Evolutionary conservation across 2,797 vertebrate genomes (phyloP).

Genomic region (Cichlasoma orientale): DNA sequence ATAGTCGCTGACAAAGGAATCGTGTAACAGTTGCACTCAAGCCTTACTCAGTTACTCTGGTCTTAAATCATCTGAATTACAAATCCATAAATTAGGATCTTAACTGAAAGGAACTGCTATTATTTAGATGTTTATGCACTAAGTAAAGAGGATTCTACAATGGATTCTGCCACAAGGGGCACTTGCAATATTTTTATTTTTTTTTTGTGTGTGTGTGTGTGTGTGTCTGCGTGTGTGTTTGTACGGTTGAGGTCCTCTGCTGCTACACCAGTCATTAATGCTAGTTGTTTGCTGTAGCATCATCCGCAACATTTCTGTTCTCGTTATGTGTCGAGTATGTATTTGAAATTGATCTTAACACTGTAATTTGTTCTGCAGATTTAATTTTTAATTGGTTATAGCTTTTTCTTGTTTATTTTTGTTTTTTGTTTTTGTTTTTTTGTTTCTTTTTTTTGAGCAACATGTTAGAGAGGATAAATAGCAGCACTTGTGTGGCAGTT

Average conservation of each 20-base stretch:
- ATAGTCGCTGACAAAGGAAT: conserved; percentile 28
- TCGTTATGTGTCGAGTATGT: conserved; percentile 53
- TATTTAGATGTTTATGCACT: conserved; percentile 37
- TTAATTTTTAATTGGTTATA: conserved; percentile 58
- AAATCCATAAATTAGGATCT: conserved; percentile 32
- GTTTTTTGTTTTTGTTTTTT: conserved; percentile 57
- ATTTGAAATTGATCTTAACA: conserved; percentile 75
- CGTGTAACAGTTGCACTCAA: conserved; percentile 39
- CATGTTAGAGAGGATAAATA: conserved; percentile 65
- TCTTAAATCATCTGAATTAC: conserved; percentile 40
- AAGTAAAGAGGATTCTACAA: conserved; percentile 36
- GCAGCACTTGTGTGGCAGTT: conserved; percentile 73
- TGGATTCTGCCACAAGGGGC: conserved; percentile 66
- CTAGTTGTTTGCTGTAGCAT: conserved; percentile 63
- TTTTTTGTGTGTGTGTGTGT: background rate
- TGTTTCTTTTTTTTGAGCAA: conserved; percentile 58
- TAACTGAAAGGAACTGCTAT: conserved; percentile 27
- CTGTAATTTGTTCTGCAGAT: conserved; percentile 72
- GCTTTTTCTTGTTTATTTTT: conserved; percentile 61
- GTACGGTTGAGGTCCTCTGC: conserved; percentile 63
- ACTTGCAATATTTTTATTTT: conserved; percentile 67
- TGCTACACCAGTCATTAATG: conserved; percentile 76
- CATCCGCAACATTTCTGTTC: conserved; percentile 57
- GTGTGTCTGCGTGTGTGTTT: conserved; percentile 5
- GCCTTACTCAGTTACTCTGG: conserved; percentile 55